Conservation (phyloP, 2,888 invertebrate species). For the Hermaeophaga mercurialis region DNA sequence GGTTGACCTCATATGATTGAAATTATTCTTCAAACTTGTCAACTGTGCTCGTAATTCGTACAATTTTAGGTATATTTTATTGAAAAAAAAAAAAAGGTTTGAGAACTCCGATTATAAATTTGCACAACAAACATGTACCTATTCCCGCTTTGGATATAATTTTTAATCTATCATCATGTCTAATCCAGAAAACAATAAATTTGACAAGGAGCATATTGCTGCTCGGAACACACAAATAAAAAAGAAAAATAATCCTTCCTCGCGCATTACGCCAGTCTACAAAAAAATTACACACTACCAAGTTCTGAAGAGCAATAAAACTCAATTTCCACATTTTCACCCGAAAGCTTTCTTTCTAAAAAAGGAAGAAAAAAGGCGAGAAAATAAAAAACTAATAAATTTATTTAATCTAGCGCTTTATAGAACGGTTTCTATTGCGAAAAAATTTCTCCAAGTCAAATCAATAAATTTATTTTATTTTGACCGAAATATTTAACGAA, state of each 20-base stretch:
- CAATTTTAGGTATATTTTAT: too few species aligned
- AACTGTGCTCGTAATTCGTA: too few species aligned
- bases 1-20: too few species aligned
- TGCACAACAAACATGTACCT: constrained; percentile 3
- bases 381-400: constrained; percentile 21
- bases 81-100: too few species aligned
- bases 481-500: too few species aligned
- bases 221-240: constrained; percentile 1
- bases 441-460: not conserved
- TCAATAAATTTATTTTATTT: not conserved
- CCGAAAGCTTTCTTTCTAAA: not conserved
- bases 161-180: constrained; percentile 8
- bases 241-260: constrained; percentile 8
- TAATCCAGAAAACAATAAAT: constrained; percentile 11
- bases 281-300: constrained; percentile 7
- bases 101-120: not conserved
- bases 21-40: too few species aligned
- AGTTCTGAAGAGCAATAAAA: constrained; percentile 14
- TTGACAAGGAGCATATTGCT: constrained; percentile 7
- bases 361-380: constrained; percentile 1
- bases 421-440: not conserved
- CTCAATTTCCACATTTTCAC: constrained; percentile 19
- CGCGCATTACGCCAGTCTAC: not conserved
- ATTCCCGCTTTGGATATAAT: not conserved
- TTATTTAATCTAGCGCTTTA: constrained; percentile 11